Conservation (phyloP, 2,888 invertebrate genomes). For the Limnephilus lunatus region DNA sequence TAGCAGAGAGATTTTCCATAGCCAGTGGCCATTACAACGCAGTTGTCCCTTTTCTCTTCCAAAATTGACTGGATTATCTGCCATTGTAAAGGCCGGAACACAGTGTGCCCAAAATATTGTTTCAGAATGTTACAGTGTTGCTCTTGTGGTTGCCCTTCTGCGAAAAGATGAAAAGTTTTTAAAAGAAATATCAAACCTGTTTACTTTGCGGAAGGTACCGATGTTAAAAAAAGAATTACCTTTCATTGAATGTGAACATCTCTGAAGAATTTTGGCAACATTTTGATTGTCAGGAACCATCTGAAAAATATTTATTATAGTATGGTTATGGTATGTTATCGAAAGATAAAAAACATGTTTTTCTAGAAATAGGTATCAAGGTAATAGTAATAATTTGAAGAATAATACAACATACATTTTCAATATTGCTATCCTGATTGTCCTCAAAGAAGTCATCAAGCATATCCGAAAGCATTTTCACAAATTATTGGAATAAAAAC, state of each 20-base stretch:
- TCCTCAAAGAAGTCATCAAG: background rate
- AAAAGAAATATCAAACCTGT: background rate
- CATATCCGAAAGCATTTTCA: background rate
- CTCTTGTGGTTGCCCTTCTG: background rate
- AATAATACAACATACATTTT: background rate
- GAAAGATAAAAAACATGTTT: background rate
- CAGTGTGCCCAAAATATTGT: constrained; percentile 76
- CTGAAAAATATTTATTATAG: background rate
- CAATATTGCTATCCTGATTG: background rate
- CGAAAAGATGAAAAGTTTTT: background rate
- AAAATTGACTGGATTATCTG: constrained; percentile 77
- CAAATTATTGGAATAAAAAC: background rate
- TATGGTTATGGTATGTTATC: background rate
- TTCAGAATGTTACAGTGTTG: constrained; percentile 69
- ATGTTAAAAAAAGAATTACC: background rate
- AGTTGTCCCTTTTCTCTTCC: constrained; percentile 77
- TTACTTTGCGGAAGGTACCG: background rate
- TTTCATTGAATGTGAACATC: background rate
- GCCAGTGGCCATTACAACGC: constrained; percentile 83
- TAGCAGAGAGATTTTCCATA: constrained; percentile 85
- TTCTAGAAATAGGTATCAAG: background rate
- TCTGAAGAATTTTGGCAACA: background rate
- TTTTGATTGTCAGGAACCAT: background rate
- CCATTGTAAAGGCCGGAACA: constrained; percentile 79
- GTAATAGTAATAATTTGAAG: background rate